phyloP scores from a whole-genome alignment of 2,113 vertebrate genomes.

The Aythya baeri region DNA sequence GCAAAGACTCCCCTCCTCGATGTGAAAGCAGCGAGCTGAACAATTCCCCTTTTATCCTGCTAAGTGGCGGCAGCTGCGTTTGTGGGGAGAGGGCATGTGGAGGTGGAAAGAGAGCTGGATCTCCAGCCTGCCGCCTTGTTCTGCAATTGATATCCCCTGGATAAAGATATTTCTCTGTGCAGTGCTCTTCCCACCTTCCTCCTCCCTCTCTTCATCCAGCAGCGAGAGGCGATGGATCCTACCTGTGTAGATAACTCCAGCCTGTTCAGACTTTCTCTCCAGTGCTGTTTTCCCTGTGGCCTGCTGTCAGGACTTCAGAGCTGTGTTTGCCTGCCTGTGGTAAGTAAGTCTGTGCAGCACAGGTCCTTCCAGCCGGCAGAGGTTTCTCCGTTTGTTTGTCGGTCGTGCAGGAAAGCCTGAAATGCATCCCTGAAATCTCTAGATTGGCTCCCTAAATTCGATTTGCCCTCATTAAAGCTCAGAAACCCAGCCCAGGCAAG shows the following conservation, averaged over 20 bases:
- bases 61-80: conserved; percentile 38
- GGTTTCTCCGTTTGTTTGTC: not conserved
- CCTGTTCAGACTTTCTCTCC: conserved; percentile 39
- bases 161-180: conserved; percentile 54
- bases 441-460: conserved; percentile 13
- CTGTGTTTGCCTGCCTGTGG: not conserved
- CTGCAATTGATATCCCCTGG: conserved; percentile 47
- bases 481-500: not conserved
- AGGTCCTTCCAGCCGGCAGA: not conserved
- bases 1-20: conserved; percentile 50
- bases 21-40: conserved; percentile 52
- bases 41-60: conserved; percentile 48
- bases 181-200: conserved; percentile 56
- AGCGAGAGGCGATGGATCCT: not conserved
- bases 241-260: conserved; percentile 44
- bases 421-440: conserved; percentile 48
- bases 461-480: conserved; percentile 48
- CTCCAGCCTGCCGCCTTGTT: conserved; percentile 12
- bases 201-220: conserved; percentile 57
- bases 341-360: conserved; percentile 27
- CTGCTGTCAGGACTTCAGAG: conserved; percentile 41
- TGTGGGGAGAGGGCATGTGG: conserved; percentile 59
- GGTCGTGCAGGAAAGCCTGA: not conserved
- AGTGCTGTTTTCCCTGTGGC: conserved; percentile 27
- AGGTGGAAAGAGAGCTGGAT: conserved; percentile 55